phyloP scores from a whole-genome alignment of 2,113 vertebrate genomes.

The Brachyistius frenatus region DNA sequence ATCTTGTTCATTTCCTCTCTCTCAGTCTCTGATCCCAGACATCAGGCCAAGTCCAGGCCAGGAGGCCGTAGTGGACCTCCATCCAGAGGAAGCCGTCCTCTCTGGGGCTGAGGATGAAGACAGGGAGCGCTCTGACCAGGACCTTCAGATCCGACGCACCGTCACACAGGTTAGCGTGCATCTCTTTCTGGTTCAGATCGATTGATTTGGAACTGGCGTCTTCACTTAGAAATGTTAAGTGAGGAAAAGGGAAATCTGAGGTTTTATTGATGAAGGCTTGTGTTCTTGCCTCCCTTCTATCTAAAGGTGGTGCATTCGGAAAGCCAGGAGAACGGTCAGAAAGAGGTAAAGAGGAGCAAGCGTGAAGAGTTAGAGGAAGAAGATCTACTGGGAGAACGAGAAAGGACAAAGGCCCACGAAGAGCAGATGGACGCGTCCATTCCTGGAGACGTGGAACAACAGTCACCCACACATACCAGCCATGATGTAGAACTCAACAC shows the following conservation, averaged over 20 bases:
- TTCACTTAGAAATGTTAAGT: background rate
- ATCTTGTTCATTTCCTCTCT: background rate
- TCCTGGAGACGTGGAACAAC: constrained; percentile 81
- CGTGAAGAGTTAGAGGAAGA: constrained; percentile 80
- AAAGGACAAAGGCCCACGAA: constrained; percentile 65
- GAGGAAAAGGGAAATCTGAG: background rate
- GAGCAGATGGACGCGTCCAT: constrained; percentile 73
- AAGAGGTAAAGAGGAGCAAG: constrained; percentile 83
- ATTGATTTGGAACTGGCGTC: background rate
- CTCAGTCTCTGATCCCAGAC: constrained; percentile 92
- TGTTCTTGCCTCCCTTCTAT: background rate
- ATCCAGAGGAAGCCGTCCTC: constrained; percentile 89
- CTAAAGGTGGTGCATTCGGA: constrained; percentile 87
- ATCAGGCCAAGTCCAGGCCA: constrained; percentile 84
- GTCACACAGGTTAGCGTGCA: constrained; percentile 88
- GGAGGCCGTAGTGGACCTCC: constrained; percentile 91
- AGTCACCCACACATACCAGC: constrained; percentile 79
- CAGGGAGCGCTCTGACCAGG: constrained; percentile 85
- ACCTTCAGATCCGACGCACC: constrained; percentile 91
- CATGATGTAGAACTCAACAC: constrained; percentile 88
- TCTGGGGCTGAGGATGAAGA: constrained; percentile 89
- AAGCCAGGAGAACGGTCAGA: constrained; percentile 89
- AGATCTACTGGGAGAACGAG: constrained; percentile 55
- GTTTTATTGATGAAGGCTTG: background rate
- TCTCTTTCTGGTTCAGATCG: background rate